Percentiles rank a stretch among this genome's conserved stretches.
Conservation (phyloP, 1,140 invertebrate genomes). For the Neodiprion virginianus region DNA sequence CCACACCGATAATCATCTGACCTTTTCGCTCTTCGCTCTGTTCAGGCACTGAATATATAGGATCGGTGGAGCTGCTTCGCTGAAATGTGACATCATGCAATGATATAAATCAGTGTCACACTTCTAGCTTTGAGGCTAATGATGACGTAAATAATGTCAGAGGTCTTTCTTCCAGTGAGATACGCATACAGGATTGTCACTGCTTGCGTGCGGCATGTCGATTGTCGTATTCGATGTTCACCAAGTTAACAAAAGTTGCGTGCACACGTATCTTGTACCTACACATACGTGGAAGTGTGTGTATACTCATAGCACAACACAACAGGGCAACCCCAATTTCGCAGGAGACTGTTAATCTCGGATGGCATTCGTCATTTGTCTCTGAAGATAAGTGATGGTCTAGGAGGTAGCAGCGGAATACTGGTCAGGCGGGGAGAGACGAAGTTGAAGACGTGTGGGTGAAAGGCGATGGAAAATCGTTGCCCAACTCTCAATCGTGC, state of each 20-base stretch:
- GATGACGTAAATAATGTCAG: neutral
- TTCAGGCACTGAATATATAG: neutral
- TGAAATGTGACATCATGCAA: neutral
- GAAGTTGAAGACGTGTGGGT: neutral
- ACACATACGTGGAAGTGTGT: too few species aligned
- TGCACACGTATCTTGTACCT: neutral
- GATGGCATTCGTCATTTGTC: conserved; percentile 41
- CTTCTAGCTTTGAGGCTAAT: neutral
- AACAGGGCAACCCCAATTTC: neutral
- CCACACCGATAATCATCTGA: conserved; percentile 7
- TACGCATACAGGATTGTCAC: neutral
- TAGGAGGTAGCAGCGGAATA: neutral
- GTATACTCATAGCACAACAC: neutral
- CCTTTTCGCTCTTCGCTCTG: neutral
- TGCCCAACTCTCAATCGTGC: conserved; percentile 19
- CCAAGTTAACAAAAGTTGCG: neutral
- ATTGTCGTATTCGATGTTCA: neutral
- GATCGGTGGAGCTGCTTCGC: neutral
- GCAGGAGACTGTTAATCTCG: conserved; percentile 41
- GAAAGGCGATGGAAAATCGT: conserved; percentile 20
- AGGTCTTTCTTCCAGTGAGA: neutral
- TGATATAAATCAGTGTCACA: neutral
- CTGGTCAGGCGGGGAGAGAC: neutral
- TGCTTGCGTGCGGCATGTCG: neutral
- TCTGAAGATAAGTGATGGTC: conserved; percentile 15